Evolutionary conservation across 2,113 vertebrate genomes (phyloP), one percentile per base, ranked within the genome.

Genomic region (Dicerorhinus sumatrensis): DNA sequence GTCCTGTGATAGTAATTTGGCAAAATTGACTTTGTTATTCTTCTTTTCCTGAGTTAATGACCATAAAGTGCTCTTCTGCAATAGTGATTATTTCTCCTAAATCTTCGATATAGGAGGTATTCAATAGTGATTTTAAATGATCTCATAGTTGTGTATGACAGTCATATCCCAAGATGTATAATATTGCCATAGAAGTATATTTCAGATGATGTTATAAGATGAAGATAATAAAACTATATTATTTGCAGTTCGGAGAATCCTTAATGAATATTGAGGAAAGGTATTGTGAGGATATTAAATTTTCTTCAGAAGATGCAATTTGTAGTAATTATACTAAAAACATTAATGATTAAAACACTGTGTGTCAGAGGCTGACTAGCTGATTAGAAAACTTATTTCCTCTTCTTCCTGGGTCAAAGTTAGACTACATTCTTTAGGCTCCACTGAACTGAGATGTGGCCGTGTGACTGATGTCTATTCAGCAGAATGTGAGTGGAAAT

Each of bases 1-100:
- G 3, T 16, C 27, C 72, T 60, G 29, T 27, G 56, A 86, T 46
- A 86, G 11, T 62, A 82, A 77, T 93, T 93, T 97, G 85, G 20
- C 73, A 91, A 73, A 97, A 94, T 33, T 58, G 56, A 93, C 46
- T 94, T 95, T 82, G 36, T 79, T 94, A 65, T 70, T 91, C 21
- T 88, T 91, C 36, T 75, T 94, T 69, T 86, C 87, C 86, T 91
- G 72, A 89, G 27, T 75, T 86, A 93, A 97, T 85, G 72, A 97
- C 18, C n/a, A 58, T 82, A 82, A 80, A 89, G 69, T 91, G 14
- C 62, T 89, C 62, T 93, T 62, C 39, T 69, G 36, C n/a, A 46
- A 23, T n/a, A 82, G 42, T 63, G 42, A 89, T 33, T 96, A 63
- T 69, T 95, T 96, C 54, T 91, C 4, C 0, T 86, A 89, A 92